phyloP scores from a whole-genome alignment of 2,888 invertebrate species.

The Muschampia plurimacula region DNA sequence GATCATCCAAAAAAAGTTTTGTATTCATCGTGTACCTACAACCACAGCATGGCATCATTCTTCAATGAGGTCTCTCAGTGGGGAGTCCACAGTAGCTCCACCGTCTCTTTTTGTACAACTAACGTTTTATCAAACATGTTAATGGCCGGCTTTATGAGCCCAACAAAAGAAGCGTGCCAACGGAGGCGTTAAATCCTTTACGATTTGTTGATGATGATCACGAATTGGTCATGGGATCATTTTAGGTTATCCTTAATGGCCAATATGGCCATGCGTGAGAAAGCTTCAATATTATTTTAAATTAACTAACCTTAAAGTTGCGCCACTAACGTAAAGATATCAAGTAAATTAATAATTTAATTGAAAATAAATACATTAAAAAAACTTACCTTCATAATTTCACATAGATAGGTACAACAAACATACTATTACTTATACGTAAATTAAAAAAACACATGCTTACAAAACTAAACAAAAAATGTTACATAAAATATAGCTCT shows the following conservation, averaged over 20 bases:
- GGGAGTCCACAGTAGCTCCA: slow-evolving; percentile 79
- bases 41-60: slow-evolving; percentile 73
- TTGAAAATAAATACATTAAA: background rate
- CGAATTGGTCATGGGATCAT: slow-evolving; percentile 78
- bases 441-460: slow-evolving; percentile 69
- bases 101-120: slow-evolving; percentile 80
- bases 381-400: slow-evolving; percentile 49
- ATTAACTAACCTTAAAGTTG: background rate
- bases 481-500: too few species aligned
- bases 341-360: background rate
- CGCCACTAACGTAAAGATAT: background rate
- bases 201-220: slow-evolving; percentile 82
- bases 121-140: slow-evolving; percentile 84
- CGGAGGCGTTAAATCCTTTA: slow-evolving; percentile 86
- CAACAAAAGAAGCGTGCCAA: slow-evolving; percentile 85
- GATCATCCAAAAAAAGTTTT: slow-evolving; percentile 65
- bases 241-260: slow-evolving; percentile 51
- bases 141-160: slow-evolving; percentile 82
- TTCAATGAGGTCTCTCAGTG: slow-evolving; percentile 73
- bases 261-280: slow-evolving; percentile 42
- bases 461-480: slow-evolving; percentile 55
- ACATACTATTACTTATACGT: slow-evolving; percentile 33
- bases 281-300: slow-evolving; percentile 9
- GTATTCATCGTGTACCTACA: slow-evolving; percentile 58
- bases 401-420: slow-evolving; percentile 38